Evolutionary conservation across 1,140 invertebrate genomes (phyloP).

Genomic region (Tenebrio molitor): DNA sequence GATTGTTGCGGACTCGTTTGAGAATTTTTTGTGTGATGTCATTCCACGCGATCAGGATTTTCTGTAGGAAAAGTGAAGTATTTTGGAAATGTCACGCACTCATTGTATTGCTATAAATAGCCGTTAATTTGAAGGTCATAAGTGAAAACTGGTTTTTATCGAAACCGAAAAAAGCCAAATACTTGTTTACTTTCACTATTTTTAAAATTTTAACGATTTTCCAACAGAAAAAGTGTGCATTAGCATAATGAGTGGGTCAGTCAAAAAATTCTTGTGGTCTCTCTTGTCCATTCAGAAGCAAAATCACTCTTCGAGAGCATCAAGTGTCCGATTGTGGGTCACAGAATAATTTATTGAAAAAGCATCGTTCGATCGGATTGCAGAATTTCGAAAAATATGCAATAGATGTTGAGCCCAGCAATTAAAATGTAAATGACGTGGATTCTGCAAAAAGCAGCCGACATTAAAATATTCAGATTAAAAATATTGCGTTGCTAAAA

Average conservation of each 20-base stretch:
- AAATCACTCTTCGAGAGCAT: too few species aligned
- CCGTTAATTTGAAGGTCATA: neutral
- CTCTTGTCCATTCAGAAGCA: too few species aligned
- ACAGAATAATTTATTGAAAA: too few species aligned
- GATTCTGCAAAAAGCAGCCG: too few species aligned
- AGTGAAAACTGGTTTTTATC: slow-evolving; percentile 19
- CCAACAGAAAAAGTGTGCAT: slow-evolving; percentile 7
- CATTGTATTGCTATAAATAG: slow-evolving; percentile 6
- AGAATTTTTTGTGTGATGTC: too few species aligned
- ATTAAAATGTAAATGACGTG: slow-evolving; percentile 21
- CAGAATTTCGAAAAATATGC: slow-evolving; percentile 6
- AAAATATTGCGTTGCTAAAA: slow-evolving; percentile 2
- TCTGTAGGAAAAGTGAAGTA: slow-evolving; percentile 12
- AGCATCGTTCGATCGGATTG: neutral
- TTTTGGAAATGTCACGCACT: slow-evolving; percentile 22
- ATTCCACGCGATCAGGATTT: too few species aligned
- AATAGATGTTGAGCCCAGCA: neutral
- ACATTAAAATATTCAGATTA: neutral
- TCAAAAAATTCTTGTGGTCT: too few species aligned
- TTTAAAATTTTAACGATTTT: slow-evolving; percentile 1
- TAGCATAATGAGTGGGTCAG: slow-evolving; percentile 12
- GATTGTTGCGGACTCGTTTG: too few species aligned
- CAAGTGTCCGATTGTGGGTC: too few species aligned
- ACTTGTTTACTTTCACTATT: slow-evolving; percentile 10
- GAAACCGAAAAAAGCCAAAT: slow-evolving; percentile 1